These are phyloP conservation scores for Andrena cerasifolii DNA, from an alignment of 1,140 invertebrate species.

Conservation along the genomic window DNA sequence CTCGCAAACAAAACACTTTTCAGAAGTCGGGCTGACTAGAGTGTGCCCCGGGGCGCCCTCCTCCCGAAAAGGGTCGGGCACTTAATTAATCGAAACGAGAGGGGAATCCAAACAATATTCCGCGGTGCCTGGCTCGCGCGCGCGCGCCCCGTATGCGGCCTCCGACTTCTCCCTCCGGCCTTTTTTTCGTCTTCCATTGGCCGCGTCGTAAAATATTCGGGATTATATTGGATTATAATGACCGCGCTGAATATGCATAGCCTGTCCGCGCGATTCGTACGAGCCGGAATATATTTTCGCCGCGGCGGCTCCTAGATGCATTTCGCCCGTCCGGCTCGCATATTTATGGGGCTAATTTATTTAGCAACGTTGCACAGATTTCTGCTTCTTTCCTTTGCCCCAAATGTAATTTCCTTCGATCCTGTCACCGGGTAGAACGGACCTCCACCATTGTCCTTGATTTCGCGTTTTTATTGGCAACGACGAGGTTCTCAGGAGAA, in stretches of 20 bases:
- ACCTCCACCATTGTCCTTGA: no score
- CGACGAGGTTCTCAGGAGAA: not conserved
- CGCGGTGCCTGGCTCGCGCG: constrained; percentile 1
- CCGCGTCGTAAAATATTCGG: constrained; percentile 17
- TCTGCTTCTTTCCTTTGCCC: not conserved
- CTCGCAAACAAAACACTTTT: constrained; percentile 53
- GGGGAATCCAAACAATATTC: constrained; percentile 37
- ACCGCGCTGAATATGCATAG: constrained; percentile 35
- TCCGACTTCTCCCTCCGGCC: not conserved
- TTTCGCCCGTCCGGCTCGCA: not conserved
- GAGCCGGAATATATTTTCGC: not conserved
- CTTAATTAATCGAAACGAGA: constrained; percentile 59
- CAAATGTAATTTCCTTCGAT: not conserved
- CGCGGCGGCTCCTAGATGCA: not conserved
- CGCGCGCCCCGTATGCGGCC: not conserved
- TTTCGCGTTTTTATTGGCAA: no score
- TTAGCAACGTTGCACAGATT: constrained; percentile 17
- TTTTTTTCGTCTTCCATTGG: not conserved
- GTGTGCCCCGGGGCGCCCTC: constrained; percentile 18
- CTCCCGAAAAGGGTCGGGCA: constrained; percentile 51
- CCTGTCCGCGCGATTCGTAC: not conserved
- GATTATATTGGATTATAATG: constrained; percentile 52
- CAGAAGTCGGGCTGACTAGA: constrained; percentile 21
- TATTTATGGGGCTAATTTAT: constrained; percentile 21
- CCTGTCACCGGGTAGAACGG: no score